Evolutionary conservation across 2,797 vertebrate species (phyloP), one percentile per base, ranked within the genome.

Genomic region (Macropus fuliginosus): DNA sequence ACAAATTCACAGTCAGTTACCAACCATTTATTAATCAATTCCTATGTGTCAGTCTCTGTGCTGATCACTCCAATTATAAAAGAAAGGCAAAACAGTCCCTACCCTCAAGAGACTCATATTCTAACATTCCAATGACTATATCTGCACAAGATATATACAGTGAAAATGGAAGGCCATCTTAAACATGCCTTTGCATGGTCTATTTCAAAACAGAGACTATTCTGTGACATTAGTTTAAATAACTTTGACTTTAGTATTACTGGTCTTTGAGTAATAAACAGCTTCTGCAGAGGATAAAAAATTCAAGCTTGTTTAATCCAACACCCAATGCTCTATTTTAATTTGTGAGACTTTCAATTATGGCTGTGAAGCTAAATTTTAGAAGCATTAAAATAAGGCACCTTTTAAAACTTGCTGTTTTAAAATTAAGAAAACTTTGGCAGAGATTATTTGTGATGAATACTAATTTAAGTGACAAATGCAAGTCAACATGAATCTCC

Each of bases 391-490:
- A 59, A 54, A 27, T 55, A 91, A 96, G 66, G 29, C 89, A 34
- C 21, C 40, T 93, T 96, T 95, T 96, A 93, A 4, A 94, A 54
- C 4, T 93, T 56, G n/a, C 13, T 95, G 0, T 62, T 6, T 96
- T 91, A 95, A 95, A 93, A 46, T 21, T 95, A n/a, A 34, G 1
- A 91, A 54, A n/a, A 91, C 55, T 94, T 96, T 90, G 66, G 91
- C 24, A 96, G 93, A 95, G 57, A 11, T 66, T 91, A 12, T n/a
- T 94, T 96, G 94, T 11, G 12, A 74, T 59, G 91, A 94, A 81
- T 29, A 74, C 91, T 93, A 92, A 59, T 91, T 50, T 5, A 92
- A 52, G 4, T 54, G 21, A 91, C 57, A 94, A 92, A 62, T 46
- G 34, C 54, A 94, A 92, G 59, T 52, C 28, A n/a, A 90, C 29